Percentiles rank a stretch among this genome's conserved stretches.
Conservation (phyloP, 2,797 vertebrate species). For the Percopsis omiscomaycus region DNA sequence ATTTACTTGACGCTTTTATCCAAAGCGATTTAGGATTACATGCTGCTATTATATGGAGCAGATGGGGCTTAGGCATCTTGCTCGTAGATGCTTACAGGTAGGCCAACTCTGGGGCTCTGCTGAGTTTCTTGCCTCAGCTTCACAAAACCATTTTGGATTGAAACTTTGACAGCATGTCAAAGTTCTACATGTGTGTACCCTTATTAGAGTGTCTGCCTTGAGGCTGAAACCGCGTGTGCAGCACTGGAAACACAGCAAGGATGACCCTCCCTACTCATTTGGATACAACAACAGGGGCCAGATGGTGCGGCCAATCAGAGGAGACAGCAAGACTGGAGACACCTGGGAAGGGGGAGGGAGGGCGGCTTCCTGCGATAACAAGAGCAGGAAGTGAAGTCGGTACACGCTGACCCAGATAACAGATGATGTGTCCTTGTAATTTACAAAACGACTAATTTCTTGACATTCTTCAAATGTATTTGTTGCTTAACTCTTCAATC, state of each 20-base stretch:
- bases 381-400: constrained; percentile 14
- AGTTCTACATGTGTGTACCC: neutral
- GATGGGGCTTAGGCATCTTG: no score
- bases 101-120: no score
- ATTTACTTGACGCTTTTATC: no score
- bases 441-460: neutral
- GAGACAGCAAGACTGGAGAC: constrained; percentile 18
- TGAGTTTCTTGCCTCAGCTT: no score
- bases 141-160: no score
- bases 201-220: constrained; percentile 72
- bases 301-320: constrained; percentile 22
- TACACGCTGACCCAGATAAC: neutral
- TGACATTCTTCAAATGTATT: no score
- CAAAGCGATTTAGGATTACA: no score
- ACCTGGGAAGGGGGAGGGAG: constrained; percentile 25
- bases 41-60: no score
- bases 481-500: no score
- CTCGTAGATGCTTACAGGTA: no score
- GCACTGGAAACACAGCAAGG: constrained; percentile 73
- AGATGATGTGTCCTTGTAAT: neutral
- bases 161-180: no score
- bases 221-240: constrained; percentile 69
- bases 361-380: constrained; percentile 9
- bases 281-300: constrained; percentile 51
- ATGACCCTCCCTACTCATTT: constrained; percentile 70